phyloP scores from a whole-genome alignment of 2,888 invertebrate species.

The Lithophane ornitopus region DNA sequence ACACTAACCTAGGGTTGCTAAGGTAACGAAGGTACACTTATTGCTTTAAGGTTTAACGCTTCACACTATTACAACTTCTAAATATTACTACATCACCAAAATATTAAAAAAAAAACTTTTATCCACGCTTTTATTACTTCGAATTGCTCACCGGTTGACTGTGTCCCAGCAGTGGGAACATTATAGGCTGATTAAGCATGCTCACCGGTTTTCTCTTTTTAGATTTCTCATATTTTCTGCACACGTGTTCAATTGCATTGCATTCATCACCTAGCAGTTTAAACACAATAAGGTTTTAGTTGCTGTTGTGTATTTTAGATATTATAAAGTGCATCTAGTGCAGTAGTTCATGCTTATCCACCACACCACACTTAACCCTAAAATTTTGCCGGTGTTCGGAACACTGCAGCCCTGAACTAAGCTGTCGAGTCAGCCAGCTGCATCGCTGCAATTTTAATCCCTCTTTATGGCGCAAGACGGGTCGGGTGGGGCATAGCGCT shows the following conservation, averaged over 20 bases:
- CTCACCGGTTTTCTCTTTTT: not conserved
- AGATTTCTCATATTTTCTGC: not conserved
- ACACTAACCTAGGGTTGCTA: slow-evolving; percentile 56
- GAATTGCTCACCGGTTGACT: not conserved
- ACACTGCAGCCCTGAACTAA: slow-evolving; percentile 59
- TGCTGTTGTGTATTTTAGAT: not conserved
- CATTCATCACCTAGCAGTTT: not conserved
- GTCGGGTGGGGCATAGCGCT: slow-evolving; percentile 39
- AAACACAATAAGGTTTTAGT: too few species aligned
- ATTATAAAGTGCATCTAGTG: too few species aligned
- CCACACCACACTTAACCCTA: not conserved
- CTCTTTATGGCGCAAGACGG: slow-evolving; percentile 70
- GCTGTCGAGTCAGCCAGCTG: slow-evolving; percentile 70
- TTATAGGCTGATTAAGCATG: too few species aligned
- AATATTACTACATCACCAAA: not conserved
- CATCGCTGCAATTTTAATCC: slow-evolving; percentile 78
- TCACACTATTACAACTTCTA: not conserved
- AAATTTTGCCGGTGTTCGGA: slow-evolving; percentile 7
- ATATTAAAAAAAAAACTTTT: not conserved
- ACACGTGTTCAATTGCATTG: not conserved
- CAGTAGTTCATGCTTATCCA: not conserved
- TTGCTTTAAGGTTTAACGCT: not conserved
- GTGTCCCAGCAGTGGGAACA: too few species aligned
- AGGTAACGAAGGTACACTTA: not conserved
- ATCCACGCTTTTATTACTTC: too few species aligned